Evolutionary conservation across 30 jellyfish, hydroid and myxozoan genomes (phyloP).

Genomic region (Cassiopea xamachana): DNA sequence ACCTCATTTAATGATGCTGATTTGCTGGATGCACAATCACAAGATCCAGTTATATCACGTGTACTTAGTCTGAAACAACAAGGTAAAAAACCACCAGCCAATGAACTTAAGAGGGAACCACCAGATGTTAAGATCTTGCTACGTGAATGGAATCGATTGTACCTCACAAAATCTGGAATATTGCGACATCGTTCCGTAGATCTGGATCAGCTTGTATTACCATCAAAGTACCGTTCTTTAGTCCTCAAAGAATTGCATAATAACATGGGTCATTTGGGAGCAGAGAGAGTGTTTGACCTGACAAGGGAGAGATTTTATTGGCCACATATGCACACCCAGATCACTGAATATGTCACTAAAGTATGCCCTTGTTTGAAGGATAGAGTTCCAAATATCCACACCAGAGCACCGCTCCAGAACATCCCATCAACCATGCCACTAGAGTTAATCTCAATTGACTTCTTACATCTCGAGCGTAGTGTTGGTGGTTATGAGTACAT

Average conservation of each 20-base stretch:
- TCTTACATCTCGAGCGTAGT: conserved; percentile 33
- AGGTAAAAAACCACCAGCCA: conserved; percentile 16
- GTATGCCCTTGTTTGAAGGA: conserved; percentile 37
- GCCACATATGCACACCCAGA: conserved; percentile 47
- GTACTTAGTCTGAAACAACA: conserved; percentile 12
- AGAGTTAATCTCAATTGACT: conserved; percentile 49
- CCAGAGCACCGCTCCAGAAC: conserved; percentile 63
- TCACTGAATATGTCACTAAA: conserved; percentile 17
- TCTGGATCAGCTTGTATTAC: conserved; percentile 33
- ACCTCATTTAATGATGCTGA: conserved; percentile 18
- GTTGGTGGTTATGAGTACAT: conserved; percentile 50
- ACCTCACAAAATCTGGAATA: conserved; percentile 1
- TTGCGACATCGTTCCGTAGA: not conserved
- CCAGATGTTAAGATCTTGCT: conserved; percentile 8
- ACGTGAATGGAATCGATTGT: conserved; percentile 19
- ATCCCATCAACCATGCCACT: conserved; percentile 37
- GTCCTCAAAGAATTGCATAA: conserved; percentile 34
- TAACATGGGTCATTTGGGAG: conserved; percentile 64
- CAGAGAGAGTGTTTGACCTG: conserved; percentile 35
- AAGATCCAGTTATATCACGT: conserved; percentile 28
- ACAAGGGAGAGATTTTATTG: conserved; percentile 47
- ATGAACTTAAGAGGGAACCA: not conserved
- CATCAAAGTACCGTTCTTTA: conserved; percentile 7
- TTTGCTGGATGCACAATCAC: conserved; percentile 24
- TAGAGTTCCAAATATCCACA: conserved; percentile 23